A percentile compares a stretch with the other conserved stretches of the same genome.
phyloP scores from a whole-genome alignment of 2,797 vertebrate genomes.

The Catharus ustulatus region DNA sequence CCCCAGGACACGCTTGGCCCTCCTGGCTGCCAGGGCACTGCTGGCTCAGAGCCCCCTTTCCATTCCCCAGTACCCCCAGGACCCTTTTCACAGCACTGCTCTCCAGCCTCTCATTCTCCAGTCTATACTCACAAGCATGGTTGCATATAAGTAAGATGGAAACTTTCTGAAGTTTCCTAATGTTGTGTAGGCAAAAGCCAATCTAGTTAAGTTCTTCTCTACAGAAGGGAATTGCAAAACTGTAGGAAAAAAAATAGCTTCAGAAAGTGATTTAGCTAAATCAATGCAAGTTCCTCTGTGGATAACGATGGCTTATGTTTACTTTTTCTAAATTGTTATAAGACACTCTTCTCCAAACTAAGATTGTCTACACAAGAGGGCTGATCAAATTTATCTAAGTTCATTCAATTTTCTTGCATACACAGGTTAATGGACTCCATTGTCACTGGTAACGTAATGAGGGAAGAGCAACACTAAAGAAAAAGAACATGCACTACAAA shows the following conservation, averaged over 20 bases:
- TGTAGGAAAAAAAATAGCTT: background rate
- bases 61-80: background rate
- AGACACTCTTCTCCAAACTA: conserved; percentile 1
- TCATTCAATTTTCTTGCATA: background rate
- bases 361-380: background rate
- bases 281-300: background rate
- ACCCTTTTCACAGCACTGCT: rapidly evolving
- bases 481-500: background rate
- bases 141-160: background rate
- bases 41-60: background rate
- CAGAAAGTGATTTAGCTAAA: conserved; percentile 1
- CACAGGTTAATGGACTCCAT: background rate
- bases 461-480: background rate
- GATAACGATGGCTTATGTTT: conserved; percentile 10
- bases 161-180: background rate
- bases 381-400: conserved; percentile 35
- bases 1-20: rapidly evolving
- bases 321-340: conserved; percentile 32
- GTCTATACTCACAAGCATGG: no score
- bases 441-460: background rate
- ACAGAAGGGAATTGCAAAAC: background rate
- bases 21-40: background rate
- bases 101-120: rapidly evolving
- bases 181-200: background rate
- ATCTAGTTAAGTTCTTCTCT: background rate